Evolutionary conservation across 92 coral and sea anemone species (phyloP).

Genomic region (Pocillopora grandis): DNA sequence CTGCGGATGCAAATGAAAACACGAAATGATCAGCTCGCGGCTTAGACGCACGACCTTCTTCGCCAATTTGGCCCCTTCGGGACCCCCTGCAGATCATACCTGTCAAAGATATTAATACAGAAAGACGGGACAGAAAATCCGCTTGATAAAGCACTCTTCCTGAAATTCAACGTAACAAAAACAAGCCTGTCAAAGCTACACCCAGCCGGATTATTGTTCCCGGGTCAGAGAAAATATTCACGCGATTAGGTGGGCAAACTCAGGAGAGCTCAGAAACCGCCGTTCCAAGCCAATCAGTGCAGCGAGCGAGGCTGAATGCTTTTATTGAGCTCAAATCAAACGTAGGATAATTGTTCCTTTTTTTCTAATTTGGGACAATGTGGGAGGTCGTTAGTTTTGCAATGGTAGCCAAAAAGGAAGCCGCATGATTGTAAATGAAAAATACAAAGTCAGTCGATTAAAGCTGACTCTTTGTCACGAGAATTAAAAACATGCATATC

Average conservation of each 20-base stretch:
- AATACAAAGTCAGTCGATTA: slow-evolving; percentile 32
- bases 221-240: slow-evolving; percentile 21
- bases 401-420: slow-evolving; percentile 59
- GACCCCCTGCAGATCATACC: slow-evolving; percentile 79
- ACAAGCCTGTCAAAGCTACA: slow-evolving; percentile 44
- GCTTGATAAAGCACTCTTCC: slow-evolving; percentile 73
- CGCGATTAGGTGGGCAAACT: slow-evolving; percentile 18
- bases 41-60: slow-evolving; percentile 64
- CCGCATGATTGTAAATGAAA: slow-evolving; percentile 65
- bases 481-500: slow-evolving; percentile 43
- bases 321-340: neutral
- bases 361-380: slow-evolving; percentile 77
- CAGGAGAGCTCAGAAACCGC: neutral
- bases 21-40: slow-evolving; percentile 33
- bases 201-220: slow-evolving; percentile 32
- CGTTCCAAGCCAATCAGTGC: slow-evolving; percentile 7
- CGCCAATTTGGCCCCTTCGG: slow-evolving; percentile 42
- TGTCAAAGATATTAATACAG: slow-evolving; percentile 76
- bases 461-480: slow-evolving; percentile 57
- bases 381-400: slow-evolving; percentile 72
- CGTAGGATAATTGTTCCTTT: slow-evolving; percentile 16
- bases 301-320: neutral
- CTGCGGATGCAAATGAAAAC: slow-evolving; percentile 34
- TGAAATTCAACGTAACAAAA: slow-evolving; percentile 55
- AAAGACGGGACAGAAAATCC: slow-evolving; percentile 72